Evolutionary conservation across 2,113 vertebrate genomes (phyloP).

Genomic region (Ptyas mucosa): DNA sequence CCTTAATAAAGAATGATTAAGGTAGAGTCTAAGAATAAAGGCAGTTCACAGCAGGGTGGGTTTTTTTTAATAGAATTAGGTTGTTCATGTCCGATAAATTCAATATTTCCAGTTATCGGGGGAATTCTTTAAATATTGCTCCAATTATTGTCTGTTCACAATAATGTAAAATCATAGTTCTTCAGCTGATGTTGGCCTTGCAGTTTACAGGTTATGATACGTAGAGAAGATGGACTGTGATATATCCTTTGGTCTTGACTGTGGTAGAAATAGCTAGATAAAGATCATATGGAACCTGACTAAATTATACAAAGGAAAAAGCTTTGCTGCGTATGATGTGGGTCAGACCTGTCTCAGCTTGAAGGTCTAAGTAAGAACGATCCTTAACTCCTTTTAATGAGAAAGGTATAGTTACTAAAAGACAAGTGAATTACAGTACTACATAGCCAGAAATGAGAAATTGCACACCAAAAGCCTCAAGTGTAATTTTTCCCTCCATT

Average conservation of each 20-base stretch:
- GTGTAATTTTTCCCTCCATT: background rate
- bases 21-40: background rate
- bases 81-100: background rate
- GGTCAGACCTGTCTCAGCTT: background rate
- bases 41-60: background rate
- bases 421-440: background rate
- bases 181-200: background rate
- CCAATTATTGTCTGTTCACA: background rate
- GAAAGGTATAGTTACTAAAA: background rate
- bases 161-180: too few relatives aligned
- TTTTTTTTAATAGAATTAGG: background rate
- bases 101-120: background rate
- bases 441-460: background rate
- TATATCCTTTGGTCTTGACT: background rate
- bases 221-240: background rate
- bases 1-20: background rate
- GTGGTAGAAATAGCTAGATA: background rate
- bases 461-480: background rate
- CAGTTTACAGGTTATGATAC: background rate
- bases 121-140: background rate
- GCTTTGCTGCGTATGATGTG: background rate
- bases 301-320: background rate
- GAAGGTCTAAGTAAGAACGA: background rate
- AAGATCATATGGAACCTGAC: background rate
- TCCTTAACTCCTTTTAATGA: background rate